These are phyloP conservation scores for Poecilia velifera DNA, from an alignment of 2,797 vertebrate species.

Conservation along the genomic window DNA sequence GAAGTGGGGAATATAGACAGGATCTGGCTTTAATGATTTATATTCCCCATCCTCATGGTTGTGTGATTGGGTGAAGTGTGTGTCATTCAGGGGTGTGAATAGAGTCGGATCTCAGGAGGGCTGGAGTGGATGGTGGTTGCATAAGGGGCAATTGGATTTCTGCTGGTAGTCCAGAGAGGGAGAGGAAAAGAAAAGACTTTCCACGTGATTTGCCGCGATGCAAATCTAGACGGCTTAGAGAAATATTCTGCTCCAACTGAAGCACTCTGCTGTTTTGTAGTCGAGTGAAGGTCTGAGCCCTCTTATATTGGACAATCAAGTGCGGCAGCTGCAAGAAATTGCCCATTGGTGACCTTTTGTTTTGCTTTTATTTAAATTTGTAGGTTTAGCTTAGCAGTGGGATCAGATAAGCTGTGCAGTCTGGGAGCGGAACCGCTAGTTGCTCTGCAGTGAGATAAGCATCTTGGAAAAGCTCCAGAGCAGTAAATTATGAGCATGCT, in stretches of 20 bases:
- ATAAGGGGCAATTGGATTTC: conserved; percentile 34
- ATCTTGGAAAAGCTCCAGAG: conserved; percentile 65
- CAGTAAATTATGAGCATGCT: conserved; percentile 60
- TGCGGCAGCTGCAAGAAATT: conserved; percentile 38
- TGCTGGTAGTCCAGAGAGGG: conserved; percentile 17
- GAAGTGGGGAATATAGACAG: conserved; percentile 39
- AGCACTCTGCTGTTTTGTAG: conserved; percentile 11
- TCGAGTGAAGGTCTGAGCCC: conserved; percentile 15
- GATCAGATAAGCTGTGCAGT: conserved; percentile 48
- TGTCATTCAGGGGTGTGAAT: conserved; percentile 65
- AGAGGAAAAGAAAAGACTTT: conserved; percentile 26
- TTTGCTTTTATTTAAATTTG: conserved; percentile 38
- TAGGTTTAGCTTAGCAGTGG: conserved; percentile 37
- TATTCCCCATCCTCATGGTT: conserved; percentile 41
- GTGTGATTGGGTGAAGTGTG: conserved; percentile 54
- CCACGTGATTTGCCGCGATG: conserved; percentile 35
- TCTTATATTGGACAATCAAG: conserved; percentile 39
- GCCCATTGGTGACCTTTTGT: conserved; percentile 50
- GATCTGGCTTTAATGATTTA: conserved; percentile 63
- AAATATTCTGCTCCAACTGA: conserved; percentile 29
- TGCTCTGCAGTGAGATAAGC: conserved; percentile 64
- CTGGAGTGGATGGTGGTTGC: conserved; percentile 5
- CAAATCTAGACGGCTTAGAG: conserved; percentile 19
- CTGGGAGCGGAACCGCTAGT: conserved; percentile 59
- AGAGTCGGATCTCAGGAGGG: conserved; percentile 52